Percentiles rank a stretch among this genome's conserved stretches.
phyloP scores from a whole-genome alignment of 2,797 vertebrate species.

The Scarus forsteni region DNA sequence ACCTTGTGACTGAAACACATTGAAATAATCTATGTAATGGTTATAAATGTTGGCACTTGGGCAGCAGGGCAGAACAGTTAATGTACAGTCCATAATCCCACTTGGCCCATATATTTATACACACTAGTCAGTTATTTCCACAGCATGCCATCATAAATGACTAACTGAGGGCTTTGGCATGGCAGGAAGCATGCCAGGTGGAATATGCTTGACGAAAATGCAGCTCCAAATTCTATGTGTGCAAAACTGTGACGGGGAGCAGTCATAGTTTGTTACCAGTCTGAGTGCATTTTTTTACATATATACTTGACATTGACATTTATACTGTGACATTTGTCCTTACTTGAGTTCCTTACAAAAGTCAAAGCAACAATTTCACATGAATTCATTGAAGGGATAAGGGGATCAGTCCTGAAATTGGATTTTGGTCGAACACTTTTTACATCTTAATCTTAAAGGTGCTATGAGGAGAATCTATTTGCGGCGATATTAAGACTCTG shows the following conservation, averaged over 20 bases:
- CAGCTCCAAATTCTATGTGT: neutral
- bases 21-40: conserved; percentile 49
- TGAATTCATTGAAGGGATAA: too few species aligned
- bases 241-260: neutral
- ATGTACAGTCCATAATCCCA: conserved; percentile 45
- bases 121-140: conserved; percentile 45
- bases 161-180: conserved; percentile 30
- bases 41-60: conserved; percentile 40
- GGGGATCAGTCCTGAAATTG: too few species aligned
- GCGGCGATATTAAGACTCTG: too few species aligned
- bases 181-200: conserved; percentile 20
- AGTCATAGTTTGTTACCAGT: neutral
- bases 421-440: too few species aligned
- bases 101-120: conserved; percentile 35
- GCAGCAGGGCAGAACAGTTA: conserved; percentile 34
- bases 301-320: neutral
- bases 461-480: too few species aligned
- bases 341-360: too few species aligned
- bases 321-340: neutral
- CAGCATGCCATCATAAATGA: conserved; percentile 44
- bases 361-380: too few species aligned
- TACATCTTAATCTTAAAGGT: too few species aligned
- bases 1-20: conserved; percentile 24
- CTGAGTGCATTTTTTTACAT: neutral
- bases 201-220: conserved; percentile 25